Percentiles rank a stretch among this genome's conserved stretches.
Evolutionary conservation across 2,888 invertebrate species (phyloP).

Genomic region (Aquatica leii): DNA sequence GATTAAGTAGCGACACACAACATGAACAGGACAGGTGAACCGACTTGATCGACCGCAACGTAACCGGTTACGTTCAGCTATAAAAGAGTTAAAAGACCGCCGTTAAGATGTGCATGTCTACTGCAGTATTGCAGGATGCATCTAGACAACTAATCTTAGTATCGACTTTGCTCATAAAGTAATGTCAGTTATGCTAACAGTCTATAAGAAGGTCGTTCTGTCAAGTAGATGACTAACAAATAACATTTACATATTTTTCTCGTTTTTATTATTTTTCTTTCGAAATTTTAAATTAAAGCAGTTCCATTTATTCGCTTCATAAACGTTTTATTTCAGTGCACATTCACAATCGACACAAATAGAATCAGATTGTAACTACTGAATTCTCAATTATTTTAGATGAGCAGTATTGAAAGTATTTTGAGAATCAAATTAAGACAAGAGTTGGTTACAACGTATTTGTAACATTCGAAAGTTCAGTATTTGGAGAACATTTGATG

Average conservation of each 20-base stretch:
- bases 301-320: conserved; percentile 9
- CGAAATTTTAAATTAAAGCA: not conserved
- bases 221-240: conserved; percentile 28
- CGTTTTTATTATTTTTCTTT: conserved; percentile 1
- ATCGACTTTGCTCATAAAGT: conserved; percentile 30
- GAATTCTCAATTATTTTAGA: too few relatives aligned
- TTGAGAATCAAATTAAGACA: too few relatives aligned
- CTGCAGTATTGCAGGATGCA: conserved; percentile 23
- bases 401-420: too few relatives aligned
- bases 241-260: conserved; percentile 11
- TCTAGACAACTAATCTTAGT: conserved; percentile 31
- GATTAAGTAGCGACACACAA: conserved; percentile 38
- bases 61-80: conserved; percentile 32
- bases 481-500: too few relatives aligned
- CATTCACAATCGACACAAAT: too few relatives aligned
- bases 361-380: too few relatives aligned
- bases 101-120: conserved; percentile 32
- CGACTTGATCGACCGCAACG: conserved; percentile 34
- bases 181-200: conserved; percentile 28
- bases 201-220: conserved; percentile 30
- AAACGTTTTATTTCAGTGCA: too few relatives aligned
- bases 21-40: conserved; percentile 29
- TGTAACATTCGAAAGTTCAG: too few relatives aligned
- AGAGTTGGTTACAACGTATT: too few relatives aligned
- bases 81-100: conserved; percentile 28